Evolutionary conservation across 2,888 invertebrate species (phyloP), one percentile per base, ranked within the genome.

Genomic region (Torymus texanus): DNA sequence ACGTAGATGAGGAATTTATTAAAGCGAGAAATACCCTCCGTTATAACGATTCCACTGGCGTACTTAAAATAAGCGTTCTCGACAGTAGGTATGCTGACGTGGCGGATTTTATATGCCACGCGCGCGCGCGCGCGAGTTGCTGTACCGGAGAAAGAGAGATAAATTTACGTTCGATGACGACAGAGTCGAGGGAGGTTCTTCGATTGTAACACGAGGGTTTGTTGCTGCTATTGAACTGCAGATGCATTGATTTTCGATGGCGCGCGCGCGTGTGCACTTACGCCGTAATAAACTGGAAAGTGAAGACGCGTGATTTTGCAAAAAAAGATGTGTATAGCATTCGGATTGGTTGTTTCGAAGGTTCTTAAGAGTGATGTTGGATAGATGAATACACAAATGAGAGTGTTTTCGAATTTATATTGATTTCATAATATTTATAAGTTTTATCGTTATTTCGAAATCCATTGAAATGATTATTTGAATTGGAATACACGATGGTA

Each of bases 161-260:
- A 41, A 67, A 55, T 72, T 59, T 72, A 55, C 29, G 71, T 53
- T 66, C 21, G 24, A 61, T 67, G 61, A 71, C 55, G 41, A 55
- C 55, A 67, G 11, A 29, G 41, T 14, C 67, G 41, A 56, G 21
- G 12, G 62, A 51, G 16, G 14, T 62, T 68, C 67, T 68, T 58
- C 58, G 51, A 75, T 70, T 65, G 53, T 59, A 75, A 71, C 63
- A 5, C 10, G 58, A 65, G 29, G 18, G 10, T 70, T 56, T 58
- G 18, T 51, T 56, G 29, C 61, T 18, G 62, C n/a, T 61, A 70
- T 68, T 65, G 70, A 70, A 51, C 41, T 70, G n/a, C 21, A 2
- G 56, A 14, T 10, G 51, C 65, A 79, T 75, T 75, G 70, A 75
- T 79, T 75, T 59, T 75, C 70, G 67, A 78, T 78, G 66, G 0